A percentile compares a stretch with the other conserved stretches of the same genome.
Evolutionary conservation across 1,140 invertebrate species (phyloP).

Genomic region (Drosophila insularis): DNA sequence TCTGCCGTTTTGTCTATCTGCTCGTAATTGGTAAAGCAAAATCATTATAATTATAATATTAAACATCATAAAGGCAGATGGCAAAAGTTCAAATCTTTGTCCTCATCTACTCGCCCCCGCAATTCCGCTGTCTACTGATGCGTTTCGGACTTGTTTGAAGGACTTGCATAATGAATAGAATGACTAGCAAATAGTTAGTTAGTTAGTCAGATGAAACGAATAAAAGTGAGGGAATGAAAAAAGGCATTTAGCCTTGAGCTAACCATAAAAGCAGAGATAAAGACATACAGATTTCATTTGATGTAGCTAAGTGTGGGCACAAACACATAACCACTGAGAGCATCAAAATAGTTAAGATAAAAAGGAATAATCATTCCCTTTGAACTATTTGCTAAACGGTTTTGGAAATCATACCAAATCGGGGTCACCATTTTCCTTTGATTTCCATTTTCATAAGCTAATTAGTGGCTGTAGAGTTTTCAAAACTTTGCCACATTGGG

Average conservation of each 20-base stretch:
- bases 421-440: background rate
- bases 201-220: constrained; percentile 24
- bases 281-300: background rate
- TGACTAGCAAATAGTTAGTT: constrained; percentile 5
- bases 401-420: background rate
- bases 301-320: no score
- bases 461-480: no score
- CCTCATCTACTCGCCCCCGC: background rate
- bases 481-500: no score
- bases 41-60: constrained; percentile 48
- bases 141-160: constrained; percentile 18
- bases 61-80: constrained; percentile 30
- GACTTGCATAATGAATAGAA: constrained; percentile 44
- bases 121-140: constrained; percentile 31
- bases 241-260: constrained; percentile 18
- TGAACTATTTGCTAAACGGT: no score
- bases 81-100: constrained; percentile 11
- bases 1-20: background rate
- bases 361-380: no score
- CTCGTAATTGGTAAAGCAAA: constrained; percentile 15
- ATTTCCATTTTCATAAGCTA: no score
- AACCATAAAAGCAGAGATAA: constrained; percentile 16
- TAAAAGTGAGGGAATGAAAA: constrained; percentile 11
- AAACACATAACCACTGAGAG: no score
- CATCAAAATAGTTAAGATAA: background rate